Evolutionary conservation across 2,888 invertebrate genomes (phyloP).

Genomic region (Sarcophaga carnaria): DNA sequence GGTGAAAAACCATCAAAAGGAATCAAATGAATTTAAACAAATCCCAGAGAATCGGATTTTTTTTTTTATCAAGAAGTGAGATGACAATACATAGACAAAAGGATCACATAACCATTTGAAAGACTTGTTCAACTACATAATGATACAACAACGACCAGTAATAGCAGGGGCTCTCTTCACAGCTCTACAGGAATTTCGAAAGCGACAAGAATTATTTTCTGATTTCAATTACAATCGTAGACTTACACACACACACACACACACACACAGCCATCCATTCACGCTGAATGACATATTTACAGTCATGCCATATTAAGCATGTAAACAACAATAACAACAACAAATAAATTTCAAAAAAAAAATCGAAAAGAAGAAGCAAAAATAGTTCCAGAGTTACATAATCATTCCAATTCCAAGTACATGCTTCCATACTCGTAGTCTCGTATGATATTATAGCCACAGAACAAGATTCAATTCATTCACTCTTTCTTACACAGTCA

Average conservation of each 20-base stretch:
- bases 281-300: too few relatives aligned
- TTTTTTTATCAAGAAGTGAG: slow-evolving; percentile 12
- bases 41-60: slow-evolving; percentile 40
- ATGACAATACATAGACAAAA: slow-evolving; percentile 30
- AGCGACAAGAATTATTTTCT: slow-evolving; percentile 23
- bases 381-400: too few relatives aligned
- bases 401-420: too few relatives aligned
- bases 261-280: too few relatives aligned
- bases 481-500: too few relatives aligned
- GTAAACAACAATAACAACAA: too few relatives aligned
- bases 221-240: slow-evolving; percentile 7
- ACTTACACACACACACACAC: too few relatives aligned
- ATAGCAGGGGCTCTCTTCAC: not conserved
- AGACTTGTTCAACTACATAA: slow-evolving; percentile 24
- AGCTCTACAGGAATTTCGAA: not conserved
- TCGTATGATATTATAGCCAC: too few relatives aligned
- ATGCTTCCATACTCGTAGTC: too few relatives aligned
- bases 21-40: slow-evolving; percentile 66
- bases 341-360: too few relatives aligned
- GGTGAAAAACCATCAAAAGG: slow-evolving; percentile 45
- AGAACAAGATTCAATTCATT: too few relatives aligned
- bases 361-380: too few relatives aligned
- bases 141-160: not conserved
- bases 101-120: slow-evolving; percentile 41
- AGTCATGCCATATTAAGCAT: slow-evolving; percentile 37